Evolutionary conservation across 2,888 invertebrate species (phyloP), one percentile per base, ranked within the genome.

Genomic region (Aradus depressus): DNA sequence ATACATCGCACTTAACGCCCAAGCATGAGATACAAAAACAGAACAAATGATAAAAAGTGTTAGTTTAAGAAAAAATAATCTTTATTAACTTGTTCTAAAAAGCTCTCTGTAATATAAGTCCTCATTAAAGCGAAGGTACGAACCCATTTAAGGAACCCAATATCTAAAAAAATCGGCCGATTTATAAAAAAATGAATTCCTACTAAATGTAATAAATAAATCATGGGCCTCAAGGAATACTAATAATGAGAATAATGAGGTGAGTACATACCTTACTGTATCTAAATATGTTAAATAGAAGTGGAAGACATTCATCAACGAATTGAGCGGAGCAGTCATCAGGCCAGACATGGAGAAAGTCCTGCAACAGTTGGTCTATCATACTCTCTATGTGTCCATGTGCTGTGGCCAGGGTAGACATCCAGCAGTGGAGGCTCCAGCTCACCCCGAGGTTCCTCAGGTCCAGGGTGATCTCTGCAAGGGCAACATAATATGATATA

Each of bases 341-440:
- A 1, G 88, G 87, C 66, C 89, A 89, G 52, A 89, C 88, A 74
- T 88, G 88, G 26, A 88, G 72, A 65, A 91, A 91, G 66, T 91
- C 91, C 68, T 89, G 88, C 44, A 92, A 67, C 25, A 92, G 72
- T 65, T 89, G 88, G 66, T 91, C 89, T 37, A 91, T 87, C 28
- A 90, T 82, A 51, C 82, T 81, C 62, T 90, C 89, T 50, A 88
- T 70, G 38, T 84, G 75, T 52, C 85, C 77, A 49, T 90, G 87
- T 0, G 91, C 90, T 0, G 87, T 87, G 1, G 85, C 83, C 26
- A 92, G 69, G 0, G 89, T 88, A 63, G 87, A 79, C 74, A 88
- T 88, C 92, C 92, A 93, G 60, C 89, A 89, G 66, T 92, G 89
- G 21, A 91, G 68, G 0, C 89, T 90, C 92, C 92, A 93, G 3